Percentiles rank a stretch among this genome's conserved stretches.
Evolutionary conservation across 1,140 invertebrate genomes (phyloP).

Genomic region (Drosophila repleta): DNA sequence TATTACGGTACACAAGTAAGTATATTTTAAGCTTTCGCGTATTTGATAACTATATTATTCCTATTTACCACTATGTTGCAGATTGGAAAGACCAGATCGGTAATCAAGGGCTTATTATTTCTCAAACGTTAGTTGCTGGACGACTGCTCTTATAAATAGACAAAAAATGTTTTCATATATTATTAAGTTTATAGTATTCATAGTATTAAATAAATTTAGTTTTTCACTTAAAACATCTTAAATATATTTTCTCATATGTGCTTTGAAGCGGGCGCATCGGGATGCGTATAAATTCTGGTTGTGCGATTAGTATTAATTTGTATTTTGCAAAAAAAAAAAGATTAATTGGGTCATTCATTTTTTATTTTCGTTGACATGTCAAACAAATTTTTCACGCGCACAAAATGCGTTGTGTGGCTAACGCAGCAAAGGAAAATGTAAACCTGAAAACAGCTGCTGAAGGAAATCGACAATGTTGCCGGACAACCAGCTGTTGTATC

Average conservation of each 20-base stretch:
- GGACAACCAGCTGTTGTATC: conserved; percentile 34
- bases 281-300: no score
- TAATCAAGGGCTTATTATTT: conserved; percentile 1
- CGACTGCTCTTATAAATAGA: conserved; percentile 13
- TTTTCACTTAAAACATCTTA: neutral
- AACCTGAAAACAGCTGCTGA: conserved; percentile 64
- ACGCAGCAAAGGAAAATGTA: conserved; percentile 56
- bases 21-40: neutral
- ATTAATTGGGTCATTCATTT: no score
- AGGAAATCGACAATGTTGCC: conserved; percentile 18
- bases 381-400: no score
- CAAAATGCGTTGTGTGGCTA: no score
- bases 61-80: conserved; percentile 18
- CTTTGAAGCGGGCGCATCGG: no score
- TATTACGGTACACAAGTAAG: conserved; percentile 86
- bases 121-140: conserved; percentile 27
- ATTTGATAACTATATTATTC: neutral
- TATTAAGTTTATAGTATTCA: neutral
- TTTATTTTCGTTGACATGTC: no score
- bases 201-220: neutral
- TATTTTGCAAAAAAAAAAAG: no score
- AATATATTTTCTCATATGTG: no score
- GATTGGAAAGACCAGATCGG: conserved; percentile 58
- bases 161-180: neutral
- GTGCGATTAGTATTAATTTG: no score